Evolutionary conservation across 2,888 invertebrate species (phyloP).

Genomic region (Amiota minor): DNA sequence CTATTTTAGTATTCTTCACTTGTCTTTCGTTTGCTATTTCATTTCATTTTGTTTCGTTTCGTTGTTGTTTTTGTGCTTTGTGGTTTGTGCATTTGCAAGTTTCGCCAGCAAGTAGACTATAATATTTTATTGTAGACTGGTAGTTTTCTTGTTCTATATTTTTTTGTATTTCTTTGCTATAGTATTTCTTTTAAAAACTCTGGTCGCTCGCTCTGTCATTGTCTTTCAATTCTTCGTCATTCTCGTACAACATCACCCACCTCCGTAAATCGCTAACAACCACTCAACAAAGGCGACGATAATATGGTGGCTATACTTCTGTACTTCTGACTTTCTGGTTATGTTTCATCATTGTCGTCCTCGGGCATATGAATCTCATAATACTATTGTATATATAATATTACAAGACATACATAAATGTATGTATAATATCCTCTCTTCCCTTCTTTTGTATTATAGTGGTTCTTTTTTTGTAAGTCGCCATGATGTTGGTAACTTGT

Average conservation of each 20-base stretch:
- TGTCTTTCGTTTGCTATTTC: constrained; percentile 2
- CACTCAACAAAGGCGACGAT: no score
- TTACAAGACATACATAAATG: background rate
- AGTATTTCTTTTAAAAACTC: background rate
- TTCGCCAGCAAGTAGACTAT: constrained; percentile 37
- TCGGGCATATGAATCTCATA: background rate
- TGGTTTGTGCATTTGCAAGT: constrained; percentile 63
- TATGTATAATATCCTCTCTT: constrained; percentile 18
- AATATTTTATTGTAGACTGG: background rate
- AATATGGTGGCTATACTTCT: no score
- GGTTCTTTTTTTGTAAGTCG: background rate
- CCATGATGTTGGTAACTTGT: background rate
- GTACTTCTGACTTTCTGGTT: background rate
- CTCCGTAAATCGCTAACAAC: no score
- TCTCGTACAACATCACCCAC: background rate
- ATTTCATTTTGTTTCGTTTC: background rate
- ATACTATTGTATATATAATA: background rate
- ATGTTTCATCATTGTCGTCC: background rate
- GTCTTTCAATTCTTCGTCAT: constrained; percentile 17
- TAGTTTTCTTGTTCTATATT: no score
- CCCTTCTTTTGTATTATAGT: background rate
- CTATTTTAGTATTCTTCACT: constrained; percentile 11
- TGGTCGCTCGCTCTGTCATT: constrained; percentile 15
- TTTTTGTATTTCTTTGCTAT: no score
- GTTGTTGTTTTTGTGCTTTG: constrained; percentile 11